Evolutionary conservation across 2,888 invertebrate genomes (phyloP), one percentile per base, ranked within the genome.

Genomic region (Merodon equestris): DNA sequence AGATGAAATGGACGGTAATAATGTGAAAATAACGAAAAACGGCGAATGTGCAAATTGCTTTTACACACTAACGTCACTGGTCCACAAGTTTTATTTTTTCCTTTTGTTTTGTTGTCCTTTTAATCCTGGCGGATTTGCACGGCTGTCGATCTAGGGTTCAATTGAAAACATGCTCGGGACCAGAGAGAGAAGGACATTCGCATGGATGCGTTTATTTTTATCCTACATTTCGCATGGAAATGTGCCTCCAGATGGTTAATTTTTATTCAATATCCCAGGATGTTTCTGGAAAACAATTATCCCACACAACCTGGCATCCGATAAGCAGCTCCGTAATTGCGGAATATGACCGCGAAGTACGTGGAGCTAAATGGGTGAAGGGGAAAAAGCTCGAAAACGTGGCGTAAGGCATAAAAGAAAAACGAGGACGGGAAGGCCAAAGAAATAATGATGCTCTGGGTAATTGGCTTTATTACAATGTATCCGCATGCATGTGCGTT

Each of bases 391-490:
- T 27, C 27, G 3, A 27, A 27, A 27, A 7, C 3, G 7, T 27
- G 27, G 2, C 7, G 27, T n/a, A 7, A 27, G 27, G 27, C 27
- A 27, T 27, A 7, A 7, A 2, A 27, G 27, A 7, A 27, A 27
- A 27, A 27, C 7, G 27, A 2, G 27, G 47, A 48, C 14, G 47
- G 51, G 60, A 17, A 15, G 18, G 10, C 48, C 10, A 58, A 18
- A 54, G 60, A 56, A 27, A 27, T 27, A 66, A 61, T 66, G 50
- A 50, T 15, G 54, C 34, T 27, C 58, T 64, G 50, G 70, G 64
- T 75, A 75, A 70, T 75, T 75, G 70, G 63, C 58, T 70, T 71
- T 57, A 70, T 70, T 70, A 70, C 44, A 4, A 27, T 27, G 27
- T 27, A 57, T 58, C 44, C 53, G 57, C 17, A 58, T 27, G 27